A percentile compares a stretch with the other conserved stretches of the same genome.
These are phyloP conservation scores for Apostichopus californicus DNA, from an alignment of 35 echinoderm and acorn worm species.

Conservation along the genomic window DNA sequence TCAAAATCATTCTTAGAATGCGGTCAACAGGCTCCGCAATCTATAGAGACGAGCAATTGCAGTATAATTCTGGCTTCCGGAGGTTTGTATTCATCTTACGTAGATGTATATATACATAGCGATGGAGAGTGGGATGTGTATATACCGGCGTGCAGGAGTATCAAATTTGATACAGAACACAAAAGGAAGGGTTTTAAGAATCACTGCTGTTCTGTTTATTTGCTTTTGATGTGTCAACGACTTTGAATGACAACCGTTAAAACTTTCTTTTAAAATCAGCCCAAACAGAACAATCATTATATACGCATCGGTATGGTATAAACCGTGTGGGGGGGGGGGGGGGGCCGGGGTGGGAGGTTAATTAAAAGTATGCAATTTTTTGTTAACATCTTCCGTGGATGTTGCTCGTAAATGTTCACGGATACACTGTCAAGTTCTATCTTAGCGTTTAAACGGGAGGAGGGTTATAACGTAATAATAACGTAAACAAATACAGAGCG, in stretches of 20 bases:
- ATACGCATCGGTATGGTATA: background rate
- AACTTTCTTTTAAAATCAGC: background rate
- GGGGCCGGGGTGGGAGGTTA: background rate
- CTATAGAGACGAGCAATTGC: background rate
- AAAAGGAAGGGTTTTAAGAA: too few species aligned
- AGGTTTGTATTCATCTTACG: background rate
- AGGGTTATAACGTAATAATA: background rate
- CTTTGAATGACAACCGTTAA: constrained; percentile 9
- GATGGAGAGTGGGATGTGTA: too few species aligned
- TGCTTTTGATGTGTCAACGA: constrained; percentile 19
- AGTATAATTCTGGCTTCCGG: background rate
- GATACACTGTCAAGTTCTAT: background rate
- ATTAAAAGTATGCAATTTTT: background rate
- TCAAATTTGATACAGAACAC: too few species aligned
- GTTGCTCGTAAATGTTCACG: background rate
- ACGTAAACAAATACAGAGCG: background rate
- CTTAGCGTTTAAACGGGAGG: background rate
- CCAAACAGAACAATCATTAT: background rate
- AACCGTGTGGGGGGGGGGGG: too few species aligned
- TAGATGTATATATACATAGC: too few species aligned
- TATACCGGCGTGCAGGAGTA: too few species aligned
- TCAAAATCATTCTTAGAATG: background rate
- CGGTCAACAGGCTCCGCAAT: constrained; percentile 46
- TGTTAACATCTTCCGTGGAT: background rate
- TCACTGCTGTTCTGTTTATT: background rate